Conservation (phyloP, 2,888 invertebrate genomes). For the Erpobdella octoculata region DNA sequence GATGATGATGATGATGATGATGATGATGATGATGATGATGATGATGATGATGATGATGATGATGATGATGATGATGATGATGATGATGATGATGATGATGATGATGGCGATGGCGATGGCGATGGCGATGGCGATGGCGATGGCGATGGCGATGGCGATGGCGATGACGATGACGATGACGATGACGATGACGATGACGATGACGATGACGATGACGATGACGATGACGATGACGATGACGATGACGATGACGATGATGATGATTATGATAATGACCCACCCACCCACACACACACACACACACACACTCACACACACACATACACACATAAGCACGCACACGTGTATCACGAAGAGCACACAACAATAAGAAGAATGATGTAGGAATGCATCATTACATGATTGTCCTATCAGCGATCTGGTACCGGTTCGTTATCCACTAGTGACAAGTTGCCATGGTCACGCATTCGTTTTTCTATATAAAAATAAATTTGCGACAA, state of each 20-base stretch:
- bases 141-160: conserved; percentile 4
- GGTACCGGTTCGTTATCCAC: no score
- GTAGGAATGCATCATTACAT: no score
- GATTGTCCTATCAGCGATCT: no score
- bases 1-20: conserved; percentile 18
- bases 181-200: conserved; percentile 5
- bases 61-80: conserved; percentile 20
- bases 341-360: conserved; percentile 75
- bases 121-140: conserved; percentile 12
- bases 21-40: conserved; percentile 9
- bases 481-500: no score
- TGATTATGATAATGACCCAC: background rate
- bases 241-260: background rate
- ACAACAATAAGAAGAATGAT: no score
- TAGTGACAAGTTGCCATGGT: no score
- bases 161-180: background rate
- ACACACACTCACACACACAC: conserved; percentile 16
- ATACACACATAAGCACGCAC: conserved; percentile 35
- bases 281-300: conserved; percentile 19
- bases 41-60: conserved; percentile 18
- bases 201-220: background rate
- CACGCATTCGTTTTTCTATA: no score
- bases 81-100: background rate
- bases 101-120: conserved; percentile 6
- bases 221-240: background rate